phyloP scores from a whole-genome alignment of 2,888 invertebrate species.

The Melieria omissa region DNA sequence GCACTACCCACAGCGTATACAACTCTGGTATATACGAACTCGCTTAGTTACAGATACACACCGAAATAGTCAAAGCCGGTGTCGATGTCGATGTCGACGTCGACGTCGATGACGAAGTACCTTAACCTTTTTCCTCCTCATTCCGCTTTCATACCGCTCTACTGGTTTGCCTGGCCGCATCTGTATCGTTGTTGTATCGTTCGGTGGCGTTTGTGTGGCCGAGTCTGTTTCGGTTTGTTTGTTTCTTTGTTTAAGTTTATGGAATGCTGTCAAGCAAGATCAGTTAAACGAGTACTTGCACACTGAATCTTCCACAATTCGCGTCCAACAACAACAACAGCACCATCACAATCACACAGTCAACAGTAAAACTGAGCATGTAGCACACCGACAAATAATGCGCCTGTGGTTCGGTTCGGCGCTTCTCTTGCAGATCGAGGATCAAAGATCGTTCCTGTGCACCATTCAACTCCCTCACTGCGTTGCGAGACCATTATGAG shows the following conservation, averaged over 20 bases:
- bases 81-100: background rate
- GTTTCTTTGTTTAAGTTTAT: constrained; percentile 26
- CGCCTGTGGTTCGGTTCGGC: too few species aligned
- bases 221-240: constrained; percentile 22
- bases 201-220: constrained; percentile 7
- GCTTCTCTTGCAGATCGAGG: too few species aligned
- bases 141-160: too few species aligned
- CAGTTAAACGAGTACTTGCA: background rate
- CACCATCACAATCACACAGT: too few species aligned
- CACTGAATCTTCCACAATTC: too few species aligned
- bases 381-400: too few species aligned
- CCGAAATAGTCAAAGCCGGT: background rate
- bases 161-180: background rate
- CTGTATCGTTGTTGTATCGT: background rate
- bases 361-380: too few species aligned
- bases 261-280: constrained; percentile 33
- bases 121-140: constrained; percentile 22
- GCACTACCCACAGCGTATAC: too few species aligned
- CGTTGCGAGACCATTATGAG: too few species aligned
- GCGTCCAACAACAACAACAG: too few species aligned
- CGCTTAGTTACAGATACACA: constrained; percentile 4
- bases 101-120: constrained; percentile 12
- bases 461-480: too few species aligned
- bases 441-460: too few species aligned
- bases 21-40: background rate